phyloP scores from a whole-genome alignment of 2,797 vertebrate genomes.

The Phataginus tricuspis region DNA sequence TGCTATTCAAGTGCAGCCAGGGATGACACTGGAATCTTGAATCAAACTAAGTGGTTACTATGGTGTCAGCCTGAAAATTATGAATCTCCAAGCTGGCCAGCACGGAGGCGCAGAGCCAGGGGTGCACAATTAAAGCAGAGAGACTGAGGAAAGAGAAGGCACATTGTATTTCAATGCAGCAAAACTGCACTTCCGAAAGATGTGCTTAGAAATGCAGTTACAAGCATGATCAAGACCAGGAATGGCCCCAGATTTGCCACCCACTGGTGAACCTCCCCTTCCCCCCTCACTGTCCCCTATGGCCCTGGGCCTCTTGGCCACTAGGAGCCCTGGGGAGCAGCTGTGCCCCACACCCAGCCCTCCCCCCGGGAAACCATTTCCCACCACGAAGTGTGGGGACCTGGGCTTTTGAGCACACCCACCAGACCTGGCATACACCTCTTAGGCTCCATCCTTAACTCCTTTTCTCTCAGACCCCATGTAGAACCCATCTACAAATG shows the following conservation, averaged over 20 bases:
- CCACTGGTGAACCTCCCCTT: background rate
- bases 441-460: background rate
- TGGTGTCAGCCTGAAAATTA: slow-evolving; percentile 89
- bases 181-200: slow-evolving; percentile 82
- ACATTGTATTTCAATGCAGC: slow-evolving; percentile 83
- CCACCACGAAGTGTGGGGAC: background rate
- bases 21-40: slow-evolving; percentile 87
- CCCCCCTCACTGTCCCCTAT: background rate
- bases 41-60: slow-evolving; percentile 88
- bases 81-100: slow-evolving; percentile 83
- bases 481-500: background rate
- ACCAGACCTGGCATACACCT: accelerated
- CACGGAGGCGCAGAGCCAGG: slow-evolving; percentile 81
- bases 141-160: slow-evolving; percentile 78
- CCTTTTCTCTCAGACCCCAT: background rate
- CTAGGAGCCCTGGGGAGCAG: background rate
- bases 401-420: background rate
- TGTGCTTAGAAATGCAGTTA: slow-evolving; percentile 82
- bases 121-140: slow-evolving; percentile 84
- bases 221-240: slow-evolving; percentile 71
- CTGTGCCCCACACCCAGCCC: background rate
- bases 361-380: background rate
- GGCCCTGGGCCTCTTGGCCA: background rate
- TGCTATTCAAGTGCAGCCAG: slow-evolving; percentile 85
- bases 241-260: slow-evolving; percentile 55